Percentiles rank a stretch among this genome's conserved stretches.
These are phyloP conservation scores for Tiliacea citrago DNA, from an alignment of 2,888 invertebrate genomes.

Conservation along the genomic window DNA sequence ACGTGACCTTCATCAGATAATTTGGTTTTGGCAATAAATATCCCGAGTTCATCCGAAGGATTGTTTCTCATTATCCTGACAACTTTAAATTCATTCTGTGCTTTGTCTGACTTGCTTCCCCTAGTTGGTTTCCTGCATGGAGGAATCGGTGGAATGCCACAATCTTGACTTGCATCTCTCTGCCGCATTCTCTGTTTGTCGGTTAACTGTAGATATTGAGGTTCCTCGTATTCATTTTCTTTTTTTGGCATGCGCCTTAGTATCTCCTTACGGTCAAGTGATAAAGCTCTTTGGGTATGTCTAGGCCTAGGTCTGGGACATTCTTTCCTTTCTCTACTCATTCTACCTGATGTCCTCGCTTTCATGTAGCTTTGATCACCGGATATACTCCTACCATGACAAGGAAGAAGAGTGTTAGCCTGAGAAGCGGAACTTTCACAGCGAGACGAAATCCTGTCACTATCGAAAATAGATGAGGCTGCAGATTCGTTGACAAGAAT, in stretches of 20 bases:
- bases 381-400: conserved; percentile 88
- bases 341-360: conserved; percentile 82
- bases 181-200: conserved; percentile 89
- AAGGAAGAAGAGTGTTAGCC: conserved; percentile 79
- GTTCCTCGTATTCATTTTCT: conserved; percentile 82
- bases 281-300: conserved; percentile 89
- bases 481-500: conserved; percentile 94
- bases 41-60: conserved; percentile 92
- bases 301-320: conserved; percentile 80
- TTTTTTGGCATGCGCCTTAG: conserved; percentile 87
- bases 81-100: conserved; percentile 82
- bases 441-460: conserved; percentile 88
- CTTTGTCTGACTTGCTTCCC: conserved; percentile 79
- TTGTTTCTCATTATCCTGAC: conserved; percentile 91
- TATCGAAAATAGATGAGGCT: conserved; percentile 92
- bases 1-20: conserved; percentile 90
- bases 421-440: conserved; percentile 90
- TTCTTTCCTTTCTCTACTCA: conserved; percentile 84
- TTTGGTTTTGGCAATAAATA: conserved; percentile 93
- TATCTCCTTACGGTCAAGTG: conserved; percentile 90
- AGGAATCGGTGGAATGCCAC: conserved; percentile 89
- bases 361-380: conserved; percentile 87
- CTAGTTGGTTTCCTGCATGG: conserved; percentile 84
- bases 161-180: conserved; percentile 82
- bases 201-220: conserved; percentile 86